Evolutionary conservation across 2,797 vertebrate genomes (phyloP).

Genomic region (Poliocrania exsul): DNA sequence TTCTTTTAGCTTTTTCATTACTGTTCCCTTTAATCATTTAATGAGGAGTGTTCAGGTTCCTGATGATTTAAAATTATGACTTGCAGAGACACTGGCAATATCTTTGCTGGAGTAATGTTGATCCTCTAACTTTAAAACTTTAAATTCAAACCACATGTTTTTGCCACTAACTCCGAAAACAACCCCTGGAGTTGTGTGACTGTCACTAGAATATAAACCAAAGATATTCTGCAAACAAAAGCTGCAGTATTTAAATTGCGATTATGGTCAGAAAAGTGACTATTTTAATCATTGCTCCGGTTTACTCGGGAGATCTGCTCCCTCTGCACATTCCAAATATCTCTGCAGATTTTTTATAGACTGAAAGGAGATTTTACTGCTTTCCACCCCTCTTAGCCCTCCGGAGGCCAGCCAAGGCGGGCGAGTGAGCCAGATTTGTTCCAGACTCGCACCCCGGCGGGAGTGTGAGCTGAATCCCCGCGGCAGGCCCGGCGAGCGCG

Average conservation of each 20-base stretch:
- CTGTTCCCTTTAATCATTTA: constrained; percentile 38
- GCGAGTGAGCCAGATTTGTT: constrained; percentile 55
- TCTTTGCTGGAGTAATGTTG: constrained; percentile 6
- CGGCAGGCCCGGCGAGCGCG: neutral
- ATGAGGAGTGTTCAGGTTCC: constrained; percentile 42
- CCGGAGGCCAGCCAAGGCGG: constrained; percentile 4
- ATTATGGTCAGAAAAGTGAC: constrained; percentile 51
- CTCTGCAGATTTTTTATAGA: constrained; percentile 72
- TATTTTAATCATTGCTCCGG: constrained; percentile 62
- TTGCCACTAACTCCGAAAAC: constrained; percentile 25
- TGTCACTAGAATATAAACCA: constrained; percentile 65
- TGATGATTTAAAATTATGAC: constrained; percentile 39
- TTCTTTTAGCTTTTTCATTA: constrained; percentile 32
- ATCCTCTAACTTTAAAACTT: constrained; percentile 53
- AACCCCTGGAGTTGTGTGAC: constrained; percentile 43
- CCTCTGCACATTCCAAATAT: constrained; percentile 67
- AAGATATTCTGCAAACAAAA: constrained; percentile 56
- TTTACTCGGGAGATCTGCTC: constrained; percentile 58
- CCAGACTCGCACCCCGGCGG: neutral
- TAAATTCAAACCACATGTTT: constrained; percentile 59
- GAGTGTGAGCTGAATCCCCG: constrained; percentile 34
- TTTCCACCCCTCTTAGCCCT: constrained; percentile 44
- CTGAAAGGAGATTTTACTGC: constrained; percentile 70
- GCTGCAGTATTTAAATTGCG: constrained; percentile 49
- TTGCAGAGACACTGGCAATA: constrained; percentile 37